Evolutionary conservation across 2,797 vertebrate species (phyloP).

Genomic region (Gambelia wislizenii): DNA sequence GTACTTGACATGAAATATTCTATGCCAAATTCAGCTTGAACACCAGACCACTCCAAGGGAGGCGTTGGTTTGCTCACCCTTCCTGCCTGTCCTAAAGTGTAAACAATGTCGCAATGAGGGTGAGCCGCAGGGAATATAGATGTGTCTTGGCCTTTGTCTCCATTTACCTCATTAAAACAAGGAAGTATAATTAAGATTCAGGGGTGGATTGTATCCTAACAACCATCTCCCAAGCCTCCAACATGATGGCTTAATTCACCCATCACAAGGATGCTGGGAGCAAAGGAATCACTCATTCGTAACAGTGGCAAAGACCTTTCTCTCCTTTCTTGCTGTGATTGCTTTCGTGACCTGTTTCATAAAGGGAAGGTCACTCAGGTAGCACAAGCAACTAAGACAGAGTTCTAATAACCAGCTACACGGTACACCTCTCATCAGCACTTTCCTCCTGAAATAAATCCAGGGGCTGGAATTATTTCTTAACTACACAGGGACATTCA

Average conservation of each 20-base stretch:
- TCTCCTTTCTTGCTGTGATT: neutral
- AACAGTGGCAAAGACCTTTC: neutral
- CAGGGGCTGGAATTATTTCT: neutral
- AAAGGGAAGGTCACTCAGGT: neutral
- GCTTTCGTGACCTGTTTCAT: neutral
- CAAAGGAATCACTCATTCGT: too few relatives aligned
- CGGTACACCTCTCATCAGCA: neutral
- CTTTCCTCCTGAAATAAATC: neutral
- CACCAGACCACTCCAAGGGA: neutral
- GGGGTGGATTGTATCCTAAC: constrained; percentile 9
- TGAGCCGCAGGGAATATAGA: neutral
- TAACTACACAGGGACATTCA: too few relatives aligned
- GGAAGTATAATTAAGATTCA: constrained; percentile 10
- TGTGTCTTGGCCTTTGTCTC: neutral
- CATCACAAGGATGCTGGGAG: neutral
- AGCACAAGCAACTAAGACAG: too few relatives aligned
- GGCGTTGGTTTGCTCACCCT: too few relatives aligned
- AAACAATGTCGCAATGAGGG: neutral
- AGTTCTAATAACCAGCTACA: neutral
- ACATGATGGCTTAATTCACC: neutral
- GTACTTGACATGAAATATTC: too few relatives aligned
- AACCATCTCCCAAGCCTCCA: constrained; percentile 10
- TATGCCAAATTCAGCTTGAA: neutral
- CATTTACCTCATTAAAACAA: neutral
- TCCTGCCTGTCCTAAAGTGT: neutral